Evolutionary conservation across 2,888 invertebrate genomes (phyloP), one percentile per base, ranked within the genome.

Genomic region (Orthosia gothica): DNA sequence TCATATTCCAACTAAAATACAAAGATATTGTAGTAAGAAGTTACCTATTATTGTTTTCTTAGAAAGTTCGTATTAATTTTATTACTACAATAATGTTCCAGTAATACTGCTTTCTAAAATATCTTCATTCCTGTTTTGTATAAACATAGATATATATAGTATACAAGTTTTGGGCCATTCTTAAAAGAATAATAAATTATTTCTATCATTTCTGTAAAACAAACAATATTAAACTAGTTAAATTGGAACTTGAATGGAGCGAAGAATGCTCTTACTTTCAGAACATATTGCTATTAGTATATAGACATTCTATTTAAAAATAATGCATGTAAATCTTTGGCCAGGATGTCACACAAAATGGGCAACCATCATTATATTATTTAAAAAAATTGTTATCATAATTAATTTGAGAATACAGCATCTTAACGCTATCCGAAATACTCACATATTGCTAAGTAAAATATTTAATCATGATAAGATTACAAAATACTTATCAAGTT

Each of bases 391-490:
- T 40, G 40, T 9, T 11, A 57, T 40, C 3, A 15, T 40, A n/a
- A n/a, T 57, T 23, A 16, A 18, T 52, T 11, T n/a, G 32, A 74
- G 40, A 9, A 61, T 40, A 40, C 40, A 40, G 40, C 5, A 40
- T 63, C n/a, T 20, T 5, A 50, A 59, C 11, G 4, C 32, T 13
- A 4, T 13, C 15, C 0, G 1, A 1, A 4, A 32, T 52, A 54
- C 20, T 18, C 15, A 20, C 11, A 40, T 26, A 72, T 16, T 54
- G 11, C 40, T 64, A 11, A 49, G 62, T 40, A 40, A 66, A 81
- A 78, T 81, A 62, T 81, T 81, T 66, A 62, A 75, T 76, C 40
- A n/a, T 12, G 82, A 81, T 81, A 81, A 78, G 76, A 75, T 66
- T 74, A 4, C 1, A 26, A 18, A 58, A 59, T 62, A 54, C 47